These are phyloP conservation scores for Pheosia gnoma DNA, from an alignment of 2,888 invertebrate genomes.

Conservation along the genomic window DNA sequence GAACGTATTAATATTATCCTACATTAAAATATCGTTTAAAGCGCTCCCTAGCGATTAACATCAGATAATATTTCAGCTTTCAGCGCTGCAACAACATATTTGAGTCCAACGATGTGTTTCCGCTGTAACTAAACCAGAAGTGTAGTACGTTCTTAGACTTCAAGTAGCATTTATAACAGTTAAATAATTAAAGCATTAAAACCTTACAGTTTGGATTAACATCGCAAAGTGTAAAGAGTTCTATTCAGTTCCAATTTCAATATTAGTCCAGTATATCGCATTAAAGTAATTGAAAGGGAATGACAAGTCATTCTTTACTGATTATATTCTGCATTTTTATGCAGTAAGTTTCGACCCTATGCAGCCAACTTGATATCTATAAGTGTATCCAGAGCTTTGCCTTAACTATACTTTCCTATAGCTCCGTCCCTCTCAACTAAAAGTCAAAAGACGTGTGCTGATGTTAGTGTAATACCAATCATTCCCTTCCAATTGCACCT, in stretches of 20 bases:
- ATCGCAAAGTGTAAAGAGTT: constrained; percentile 2
- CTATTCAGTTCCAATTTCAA: not conserved
- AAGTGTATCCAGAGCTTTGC: too few relatives aligned
- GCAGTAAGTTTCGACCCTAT: too few relatives aligned
- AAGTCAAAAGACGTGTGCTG: too few relatives aligned
- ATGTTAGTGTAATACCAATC: too few relatives aligned
- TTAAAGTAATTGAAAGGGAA: constrained; percentile 1
- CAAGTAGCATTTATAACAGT: not conserved
- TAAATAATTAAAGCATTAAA: constrained; percentile 7
- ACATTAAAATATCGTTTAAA: not conserved
- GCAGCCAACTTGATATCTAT: too few relatives aligned
- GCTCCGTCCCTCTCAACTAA: too few relatives aligned
- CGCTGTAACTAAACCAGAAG: not conserved
- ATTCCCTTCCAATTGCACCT: constrained; percentile 7
- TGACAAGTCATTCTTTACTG: not conserved
- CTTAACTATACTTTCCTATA: too few relatives aligned
- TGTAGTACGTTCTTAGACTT: not conserved
- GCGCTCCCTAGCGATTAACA: not conserved
- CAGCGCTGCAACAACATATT: too few relatives aligned
- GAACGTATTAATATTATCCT: not conserved
- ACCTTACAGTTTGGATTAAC: constrained; percentile 1
- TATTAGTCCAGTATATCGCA: not conserved
- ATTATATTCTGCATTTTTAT: too few relatives aligned
- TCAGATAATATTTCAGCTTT: not conserved
- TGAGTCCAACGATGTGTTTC: not conserved